Evolutionary conservation across 2,797 vertebrate species (phyloP), one percentile per base, ranked within the genome.

Genomic region (Helarctos malayanus): DNA sequence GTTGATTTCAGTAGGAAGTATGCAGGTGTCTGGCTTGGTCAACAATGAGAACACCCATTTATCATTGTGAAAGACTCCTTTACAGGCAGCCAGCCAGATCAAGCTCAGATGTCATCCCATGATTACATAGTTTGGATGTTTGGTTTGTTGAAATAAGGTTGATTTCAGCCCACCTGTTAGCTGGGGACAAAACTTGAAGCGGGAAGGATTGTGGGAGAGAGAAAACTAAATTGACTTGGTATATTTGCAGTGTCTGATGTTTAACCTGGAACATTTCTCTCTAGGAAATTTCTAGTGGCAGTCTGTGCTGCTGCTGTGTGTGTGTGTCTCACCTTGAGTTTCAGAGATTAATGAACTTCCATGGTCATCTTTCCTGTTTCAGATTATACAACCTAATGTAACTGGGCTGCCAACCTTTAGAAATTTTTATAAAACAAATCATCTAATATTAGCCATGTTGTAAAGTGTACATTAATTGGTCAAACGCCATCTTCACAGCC

Each of bases 61-160:
- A 61, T 96, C 81, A 41, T 35, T 75, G 32, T 94, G 96, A 97
- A 97, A 95, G 94, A 15, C 91, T 95, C 94, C 91, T 94, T 96
- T 95, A 79, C 92, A 97, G 96, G 97, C 91, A 94, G 89, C 85
- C 95, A 95, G 85, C 80, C 87, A 97, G 95, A 96, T 96, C 95
- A 68, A 73, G 79, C 94, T 93, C 84, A 85, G 97, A 97, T 97
- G 89, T 93, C 84, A 96, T 79, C 61, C 63, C 25, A 7, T 97
- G 97, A 97, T 97, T 89, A 91, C 97, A 96, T 98, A 97, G 97
- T 97, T 97, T 93, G 87, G 73, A 97, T 97, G 81, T 95, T 97
- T 97, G 95, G 76, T 95, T 97, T 97, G 93, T 97, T 97, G 83
- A 97, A 97, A 95, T 88, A 97, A 97, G 85, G 38, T 89, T 95